These are phyloP conservation scores for Atherix ibis DNA, from an alignment of 2,888 invertebrate species.

Conservation along the genomic window DNA sequence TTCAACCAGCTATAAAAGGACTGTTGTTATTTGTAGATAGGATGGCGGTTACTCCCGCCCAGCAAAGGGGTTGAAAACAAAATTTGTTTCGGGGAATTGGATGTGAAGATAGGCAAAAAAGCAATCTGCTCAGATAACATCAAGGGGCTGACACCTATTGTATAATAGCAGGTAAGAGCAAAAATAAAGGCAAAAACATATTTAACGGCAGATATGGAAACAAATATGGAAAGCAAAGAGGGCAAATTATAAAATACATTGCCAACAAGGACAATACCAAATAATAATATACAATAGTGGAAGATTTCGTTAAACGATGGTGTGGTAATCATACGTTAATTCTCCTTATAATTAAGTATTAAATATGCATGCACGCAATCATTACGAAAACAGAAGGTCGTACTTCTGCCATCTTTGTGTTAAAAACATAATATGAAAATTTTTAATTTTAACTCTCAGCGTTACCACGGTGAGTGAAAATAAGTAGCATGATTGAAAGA, in stretches of 20 bases:
- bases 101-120: no score
- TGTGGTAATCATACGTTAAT: constrained; percentile 13
- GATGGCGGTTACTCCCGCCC: no score
- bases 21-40: no score
- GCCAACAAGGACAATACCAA: not conserved
- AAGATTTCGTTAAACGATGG: constrained; percentile 11
- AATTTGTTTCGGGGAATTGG: no score
- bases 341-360: constrained; percentile 14
- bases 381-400: constrained; percentile 14
- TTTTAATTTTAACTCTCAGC: constrained; percentile 8
- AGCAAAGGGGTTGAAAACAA: no score
- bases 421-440: constrained; percentile 7
- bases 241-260: not conserved
- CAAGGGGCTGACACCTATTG: not conserved
- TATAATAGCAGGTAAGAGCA: not conserved
- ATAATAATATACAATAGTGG: constrained; percentile 9
- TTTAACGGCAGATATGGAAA: not conserved
- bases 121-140: no score
- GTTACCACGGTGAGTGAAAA: no score
- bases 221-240: not conserved
- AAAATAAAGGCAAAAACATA: not conserved
- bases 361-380: constrained; percentile 14
- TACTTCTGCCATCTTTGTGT: constrained; percentile 7
- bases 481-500: no score
- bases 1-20: no score